A percentile compares a stretch with the other conserved stretches of the same genome.
phyloP scores from a whole-genome alignment of 2,888 invertebrate genomes.

The Tipula unca region DNA sequence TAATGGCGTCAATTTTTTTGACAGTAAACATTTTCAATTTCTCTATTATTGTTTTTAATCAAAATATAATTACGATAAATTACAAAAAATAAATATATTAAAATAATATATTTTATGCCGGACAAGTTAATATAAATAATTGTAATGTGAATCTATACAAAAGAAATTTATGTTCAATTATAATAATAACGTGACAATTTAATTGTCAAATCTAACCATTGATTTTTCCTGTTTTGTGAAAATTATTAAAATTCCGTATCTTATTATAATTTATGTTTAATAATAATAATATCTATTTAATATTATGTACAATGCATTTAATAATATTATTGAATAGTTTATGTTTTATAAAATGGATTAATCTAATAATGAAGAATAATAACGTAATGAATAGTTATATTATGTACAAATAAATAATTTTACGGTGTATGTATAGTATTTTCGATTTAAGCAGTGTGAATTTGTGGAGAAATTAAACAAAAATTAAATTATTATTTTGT shows the following conservation, averaged over 20 bases:
- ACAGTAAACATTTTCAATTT: neutral
- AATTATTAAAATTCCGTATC: neutral
- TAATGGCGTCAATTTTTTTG: slow-evolving; percentile 2
- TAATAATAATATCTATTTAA: neutral
- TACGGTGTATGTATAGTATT: neutral
- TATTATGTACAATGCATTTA: neutral
- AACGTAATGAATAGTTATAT: neutral
- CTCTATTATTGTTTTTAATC: neutral
- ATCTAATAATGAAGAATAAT: neutral
- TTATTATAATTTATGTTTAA: neutral
- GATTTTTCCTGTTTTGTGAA: neutral
- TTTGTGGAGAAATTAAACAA: neutral
- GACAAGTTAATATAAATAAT: neutral
- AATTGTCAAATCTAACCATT: neutral
- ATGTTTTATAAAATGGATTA: neutral
- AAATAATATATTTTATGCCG: neutral
- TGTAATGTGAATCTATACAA: neutral
- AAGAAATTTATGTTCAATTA: neutral
- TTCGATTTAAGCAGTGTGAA: neutral
- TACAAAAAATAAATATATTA: neutral
- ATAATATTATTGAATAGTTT: neutral
- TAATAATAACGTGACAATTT: neutral
- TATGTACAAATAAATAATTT: neutral
- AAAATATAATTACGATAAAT: neutral
- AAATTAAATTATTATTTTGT: neutral